Conservation (phyloP, 2,888 invertebrate species). For the Drosophila recens region DNA sequence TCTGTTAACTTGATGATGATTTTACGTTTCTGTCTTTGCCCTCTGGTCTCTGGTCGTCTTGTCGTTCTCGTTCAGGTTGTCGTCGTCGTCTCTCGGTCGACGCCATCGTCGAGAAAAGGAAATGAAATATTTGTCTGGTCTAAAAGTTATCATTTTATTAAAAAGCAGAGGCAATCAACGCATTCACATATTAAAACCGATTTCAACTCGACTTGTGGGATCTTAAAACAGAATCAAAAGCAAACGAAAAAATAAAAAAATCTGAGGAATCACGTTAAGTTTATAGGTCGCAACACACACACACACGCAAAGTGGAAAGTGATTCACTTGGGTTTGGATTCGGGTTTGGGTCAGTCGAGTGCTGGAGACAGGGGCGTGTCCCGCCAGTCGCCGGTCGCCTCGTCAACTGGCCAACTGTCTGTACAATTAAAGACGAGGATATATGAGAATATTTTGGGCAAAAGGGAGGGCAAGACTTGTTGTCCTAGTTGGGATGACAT, state of each 20-base stretch:
- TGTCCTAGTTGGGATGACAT: constrained; percentile 47
- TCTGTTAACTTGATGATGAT: constrained; percentile 68
- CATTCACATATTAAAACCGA: constrained; percentile 81
- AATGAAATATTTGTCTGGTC: constrained; percentile 84
- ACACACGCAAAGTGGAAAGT: constrained; percentile 34
- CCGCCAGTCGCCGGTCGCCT: constrained; percentile 65
- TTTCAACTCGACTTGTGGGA: constrained; percentile 70
- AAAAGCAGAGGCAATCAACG: constrained; percentile 83
- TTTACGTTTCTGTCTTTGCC: constrained; percentile 64
- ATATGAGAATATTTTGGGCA: constrained; percentile 19
- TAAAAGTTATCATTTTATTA: constrained; percentile 84
- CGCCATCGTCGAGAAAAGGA: constrained; percentile 70
- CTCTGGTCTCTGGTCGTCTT: constrained; percentile 20
- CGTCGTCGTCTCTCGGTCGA: constrained; percentile 16
- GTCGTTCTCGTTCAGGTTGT: constrained; percentile 4
- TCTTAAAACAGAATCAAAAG: constrained; percentile 50
- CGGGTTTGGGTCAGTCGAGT: constrained; percentile 43
- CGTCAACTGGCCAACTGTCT: constrained; percentile 68
- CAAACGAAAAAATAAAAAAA: constrained; percentile 5
- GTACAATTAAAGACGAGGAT: constrained; percentile 40
- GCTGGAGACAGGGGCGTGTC: constrained; percentile 83
- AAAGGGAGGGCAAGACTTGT: constrained; percentile 7
- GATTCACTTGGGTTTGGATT: constrained; percentile 57
- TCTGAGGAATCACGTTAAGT: constrained; percentile 57
- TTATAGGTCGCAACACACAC: constrained; percentile 61